phyloP scores from a whole-genome alignment of 2,113 vertebrate genomes.

The Ailurus styani region DNA sequence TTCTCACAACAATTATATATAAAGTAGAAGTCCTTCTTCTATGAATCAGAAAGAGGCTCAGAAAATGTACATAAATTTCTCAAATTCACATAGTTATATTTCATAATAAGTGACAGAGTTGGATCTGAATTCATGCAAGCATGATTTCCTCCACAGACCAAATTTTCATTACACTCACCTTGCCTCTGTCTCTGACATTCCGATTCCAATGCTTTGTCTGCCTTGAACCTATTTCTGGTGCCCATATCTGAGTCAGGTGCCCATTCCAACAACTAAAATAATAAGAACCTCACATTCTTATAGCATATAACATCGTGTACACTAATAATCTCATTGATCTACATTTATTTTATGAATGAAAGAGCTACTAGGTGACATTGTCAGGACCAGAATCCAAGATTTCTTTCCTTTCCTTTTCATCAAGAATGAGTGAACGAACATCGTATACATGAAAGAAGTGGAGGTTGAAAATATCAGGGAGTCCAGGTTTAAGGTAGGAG shows the following conservation, averaged over 20 bases:
- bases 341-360: not conserved
- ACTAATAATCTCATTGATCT: not conserved
- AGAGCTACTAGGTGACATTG: not conserved
- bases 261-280: not conserved
- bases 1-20: not conserved
- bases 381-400: not conserved
- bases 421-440: not conserved
- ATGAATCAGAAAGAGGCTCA: not conserved
- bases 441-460: not conserved
- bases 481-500: not conserved
- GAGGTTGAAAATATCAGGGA: not conserved
- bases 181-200: not conserved
- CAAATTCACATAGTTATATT: not conserved
- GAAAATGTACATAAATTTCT: not conserved
- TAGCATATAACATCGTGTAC: not conserved
- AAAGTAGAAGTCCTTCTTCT: not conserved
- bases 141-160: not conserved
- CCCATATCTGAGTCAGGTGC: not conserved
- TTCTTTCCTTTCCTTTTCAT: not conserved
- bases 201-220: not conserved
- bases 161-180: not conserved
- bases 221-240: not conserved
- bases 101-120: not conserved
- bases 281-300: not conserved
- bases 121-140: not conserved